Evolutionary conservation across 2,888 invertebrate species (phyloP), one percentile per base, ranked within the genome.

Genomic region (Ramazzottius varieornatus): DNA sequence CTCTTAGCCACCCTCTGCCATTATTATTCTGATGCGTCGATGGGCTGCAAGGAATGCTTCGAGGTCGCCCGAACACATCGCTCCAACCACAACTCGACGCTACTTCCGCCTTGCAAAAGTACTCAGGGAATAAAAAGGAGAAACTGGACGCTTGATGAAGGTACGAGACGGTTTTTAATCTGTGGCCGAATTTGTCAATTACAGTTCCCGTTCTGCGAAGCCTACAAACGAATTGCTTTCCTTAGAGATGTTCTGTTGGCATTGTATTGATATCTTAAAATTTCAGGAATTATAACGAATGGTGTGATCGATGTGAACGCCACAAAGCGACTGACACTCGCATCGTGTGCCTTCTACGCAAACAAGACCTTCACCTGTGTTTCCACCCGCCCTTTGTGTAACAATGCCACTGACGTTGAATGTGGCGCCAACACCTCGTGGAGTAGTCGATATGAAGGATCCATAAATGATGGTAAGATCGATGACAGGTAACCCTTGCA

Each of bases 341-440:
- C 54, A 29, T 54, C 54, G 20, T 54, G 54, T 29, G 54, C 54
- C 4, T 54, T 54, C 54, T 54, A 54, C 29, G 20, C 54, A 16
- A 54, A 54, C 54, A 54, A 54, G 54, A 54, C 54, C n/a, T 54
- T 24, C 54, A 54, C 54, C n/a, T 54, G 54, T 54, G 54, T 54
- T 13, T 8, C 54, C 4, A 54, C 54, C 29, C 54, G 54, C 20
- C 29, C 29, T 4, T 24, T 16, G n/a, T 54, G 54, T 24, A 24
- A 54, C 20, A 54, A 54, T 24, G 4, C 24, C 16, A 54, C 54
- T 4, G 20, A 54, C 4, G 13, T 29, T 29, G 54, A 54, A 4
- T 54, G 54, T 29, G 54, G 16, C 8, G 24, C 8, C 54, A 54
- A 29, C 54, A 54, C 54, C 4, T 54, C 54, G 4, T 54, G 54